Conservation (phyloP, 2,888 invertebrate species). For the Sabatieria punctata region DNA sequence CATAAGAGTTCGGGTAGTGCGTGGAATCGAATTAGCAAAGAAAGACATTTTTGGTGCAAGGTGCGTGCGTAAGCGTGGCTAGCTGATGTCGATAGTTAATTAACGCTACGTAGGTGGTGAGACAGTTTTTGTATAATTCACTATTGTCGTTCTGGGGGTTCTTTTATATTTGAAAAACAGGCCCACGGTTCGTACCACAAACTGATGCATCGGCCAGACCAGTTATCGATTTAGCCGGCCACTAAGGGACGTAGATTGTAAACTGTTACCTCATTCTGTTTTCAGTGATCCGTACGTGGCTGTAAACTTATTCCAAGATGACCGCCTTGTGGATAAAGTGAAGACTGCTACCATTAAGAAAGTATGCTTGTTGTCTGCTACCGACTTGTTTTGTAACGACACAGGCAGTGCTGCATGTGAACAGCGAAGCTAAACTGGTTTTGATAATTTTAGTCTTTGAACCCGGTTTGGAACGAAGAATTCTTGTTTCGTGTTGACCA, state of each 20-base stretch:
- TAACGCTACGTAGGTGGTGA: too few species aligned
- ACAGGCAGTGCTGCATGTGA: not conserved
- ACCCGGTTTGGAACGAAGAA: conserved; percentile 94
- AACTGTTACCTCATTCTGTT: conserved; percentile 5
- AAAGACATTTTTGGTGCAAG: conserved; percentile 98
- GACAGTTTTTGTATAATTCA: too few species aligned
- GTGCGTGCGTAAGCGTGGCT: conserved; percentile 39
- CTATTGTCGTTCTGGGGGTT: too few species aligned
- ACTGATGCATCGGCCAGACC: too few species aligned
- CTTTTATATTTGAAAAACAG: too few species aligned
- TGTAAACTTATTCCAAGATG: conserved; percentile 62
- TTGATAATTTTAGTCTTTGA: conserved; percentile 65
- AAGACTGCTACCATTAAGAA: conserved; percentile 90
- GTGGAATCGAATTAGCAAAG: conserved; percentile 78
- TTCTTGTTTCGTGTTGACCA: conserved; percentile 87
- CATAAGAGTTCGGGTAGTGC: conserved; percentile 63
- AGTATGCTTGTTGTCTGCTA: conserved; percentile 39
- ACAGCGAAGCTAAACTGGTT: too few species aligned
- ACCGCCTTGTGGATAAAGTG: conserved; percentile 71
- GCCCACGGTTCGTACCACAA: too few species aligned
- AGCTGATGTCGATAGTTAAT: too few species aligned
- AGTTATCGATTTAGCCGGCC: too few species aligned
- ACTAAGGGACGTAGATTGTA: not conserved
- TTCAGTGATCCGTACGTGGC: conserved; percentile 86
- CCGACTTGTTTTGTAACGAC: not conserved